phyloP scores from a whole-genome alignment of 2,888 invertebrate genomes.

The Deroplatys truncata region DNA sequence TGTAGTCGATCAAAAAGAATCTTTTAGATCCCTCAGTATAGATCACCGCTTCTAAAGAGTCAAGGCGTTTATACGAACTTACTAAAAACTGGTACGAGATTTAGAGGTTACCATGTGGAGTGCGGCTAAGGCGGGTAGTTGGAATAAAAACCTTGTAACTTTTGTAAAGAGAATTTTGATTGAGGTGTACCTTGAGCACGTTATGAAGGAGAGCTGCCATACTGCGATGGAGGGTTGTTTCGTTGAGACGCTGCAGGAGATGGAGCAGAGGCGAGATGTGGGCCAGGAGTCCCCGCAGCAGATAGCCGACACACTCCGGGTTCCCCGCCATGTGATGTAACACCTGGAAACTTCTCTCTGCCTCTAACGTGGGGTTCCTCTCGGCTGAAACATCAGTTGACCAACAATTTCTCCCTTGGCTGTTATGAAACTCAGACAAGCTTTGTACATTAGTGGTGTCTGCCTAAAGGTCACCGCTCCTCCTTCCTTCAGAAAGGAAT shows the following conservation, averaged over 20 bases:
- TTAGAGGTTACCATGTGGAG: no score
- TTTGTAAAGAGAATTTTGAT: no score
- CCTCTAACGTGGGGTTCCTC: constrained; percentile 34
- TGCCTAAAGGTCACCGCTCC: not conserved
- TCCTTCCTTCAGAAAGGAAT: no score
- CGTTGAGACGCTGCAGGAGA: constrained; percentile 44
- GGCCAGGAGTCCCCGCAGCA: constrained; percentile 47
- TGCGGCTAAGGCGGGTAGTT: no score
- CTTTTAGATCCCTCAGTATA: no score
- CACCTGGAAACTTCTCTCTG: constrained; percentile 49
- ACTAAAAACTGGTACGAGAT: no score
- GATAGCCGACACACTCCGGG: constrained; percentile 52
- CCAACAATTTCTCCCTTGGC: not conserved
- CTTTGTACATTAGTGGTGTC: not conserved
- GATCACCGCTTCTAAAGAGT: no score
- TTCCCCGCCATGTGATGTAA: constrained; percentile 53
- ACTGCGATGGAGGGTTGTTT: constrained; percentile 43
- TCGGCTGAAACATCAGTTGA: constrained; percentile 10
- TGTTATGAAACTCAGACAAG: not conserved
- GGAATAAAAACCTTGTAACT: no score
- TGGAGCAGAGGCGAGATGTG: constrained; percentile 44
- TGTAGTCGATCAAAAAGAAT: no score
- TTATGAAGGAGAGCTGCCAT: constrained; percentile 47
- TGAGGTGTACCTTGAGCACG: constrained; percentile 42
- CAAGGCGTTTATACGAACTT: no score